Percentiles rank a stretch among this genome's conserved stretches.
phyloP scores from a whole-genome alignment of 2,113 vertebrate genomes.

The Forbesichthys papilliferus region DNA sequence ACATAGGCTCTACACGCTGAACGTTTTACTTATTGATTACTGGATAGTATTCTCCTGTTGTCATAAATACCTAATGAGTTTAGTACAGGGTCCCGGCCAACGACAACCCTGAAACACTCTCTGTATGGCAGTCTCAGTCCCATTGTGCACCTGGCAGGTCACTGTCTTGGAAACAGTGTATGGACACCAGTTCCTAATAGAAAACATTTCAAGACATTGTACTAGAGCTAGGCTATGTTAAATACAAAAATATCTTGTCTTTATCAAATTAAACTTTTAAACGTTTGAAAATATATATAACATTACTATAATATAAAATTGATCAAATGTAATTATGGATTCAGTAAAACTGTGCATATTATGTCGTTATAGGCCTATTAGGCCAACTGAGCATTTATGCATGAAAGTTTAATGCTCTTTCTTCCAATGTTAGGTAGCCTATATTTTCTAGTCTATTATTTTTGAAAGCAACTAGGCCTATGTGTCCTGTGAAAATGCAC shows the following conservation, averaged over 20 bases:
- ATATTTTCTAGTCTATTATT: no score
- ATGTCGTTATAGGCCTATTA: background rate
- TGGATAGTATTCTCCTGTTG: no score
- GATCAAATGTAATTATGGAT: background rate
- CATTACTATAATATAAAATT: background rate
- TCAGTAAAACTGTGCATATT: background rate
- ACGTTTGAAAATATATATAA: background rate
- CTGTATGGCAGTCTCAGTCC: conserved; percentile 89
- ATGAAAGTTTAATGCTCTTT: no score
- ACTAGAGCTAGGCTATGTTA: background rate
- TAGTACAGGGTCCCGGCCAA: conserved; percentile 93
- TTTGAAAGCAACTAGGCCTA: background rate
- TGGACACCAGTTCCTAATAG: conserved; percentile 91
- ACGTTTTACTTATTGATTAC: no score
- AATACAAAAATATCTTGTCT: background rate
- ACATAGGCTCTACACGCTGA: no score
- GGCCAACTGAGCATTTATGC: no score
- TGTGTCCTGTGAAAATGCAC: background rate
- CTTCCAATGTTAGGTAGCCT: no score
- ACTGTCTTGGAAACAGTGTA: conserved; percentile 87
- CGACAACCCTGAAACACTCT: conserved; percentile 92
- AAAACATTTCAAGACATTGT: background rate
- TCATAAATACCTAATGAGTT: conserved; percentile 86
- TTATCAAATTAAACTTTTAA: background rate
- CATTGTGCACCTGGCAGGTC: conserved; percentile 93